These are phyloP conservation scores for Malurus leucopterus DNA, from an alignment of 2,797 vertebrate genomes.

Conservation along the genomic window DNA sequence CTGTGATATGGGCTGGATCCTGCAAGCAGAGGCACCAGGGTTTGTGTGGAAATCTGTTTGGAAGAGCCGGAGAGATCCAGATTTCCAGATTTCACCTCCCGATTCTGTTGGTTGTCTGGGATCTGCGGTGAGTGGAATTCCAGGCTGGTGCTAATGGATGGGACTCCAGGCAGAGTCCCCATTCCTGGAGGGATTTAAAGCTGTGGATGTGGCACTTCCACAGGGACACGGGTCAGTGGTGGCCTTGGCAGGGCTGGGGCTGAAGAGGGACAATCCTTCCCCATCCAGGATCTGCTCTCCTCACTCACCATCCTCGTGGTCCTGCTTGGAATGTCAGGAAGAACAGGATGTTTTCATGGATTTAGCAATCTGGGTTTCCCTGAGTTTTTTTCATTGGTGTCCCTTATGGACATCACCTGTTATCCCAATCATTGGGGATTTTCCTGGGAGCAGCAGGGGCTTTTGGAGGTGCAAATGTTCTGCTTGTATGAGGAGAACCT, in stretches of 20 bases:
- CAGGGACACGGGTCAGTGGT: accelerated
- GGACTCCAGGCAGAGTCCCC: neutral
- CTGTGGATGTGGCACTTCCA: neutral
- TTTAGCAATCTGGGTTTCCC: neutral
- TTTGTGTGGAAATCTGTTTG: neutral
- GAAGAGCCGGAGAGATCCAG: neutral
- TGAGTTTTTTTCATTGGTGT: accelerated
- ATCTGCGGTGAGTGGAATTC: neutral
- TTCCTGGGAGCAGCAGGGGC: neutral
- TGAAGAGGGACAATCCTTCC: neutral
- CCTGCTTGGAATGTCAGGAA: neutral
- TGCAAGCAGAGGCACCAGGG: neutral
- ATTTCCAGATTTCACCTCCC: neutral
- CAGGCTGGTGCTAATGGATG: neutral
- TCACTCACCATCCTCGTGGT: accelerated
- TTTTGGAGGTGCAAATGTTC: neutral
- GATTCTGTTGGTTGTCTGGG: accelerated
- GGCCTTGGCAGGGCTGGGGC: no score
- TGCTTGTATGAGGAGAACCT: neutral
- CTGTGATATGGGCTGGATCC: neutral
- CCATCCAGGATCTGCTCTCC: neutral
- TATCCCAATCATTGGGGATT: neutral
- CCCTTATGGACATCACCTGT: accelerated
- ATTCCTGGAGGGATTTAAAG: neutral
- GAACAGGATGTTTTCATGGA: neutral